phyloP scores from a whole-genome alignment of 1,140 invertebrate species.

The Conus ventricosus region DNA sequence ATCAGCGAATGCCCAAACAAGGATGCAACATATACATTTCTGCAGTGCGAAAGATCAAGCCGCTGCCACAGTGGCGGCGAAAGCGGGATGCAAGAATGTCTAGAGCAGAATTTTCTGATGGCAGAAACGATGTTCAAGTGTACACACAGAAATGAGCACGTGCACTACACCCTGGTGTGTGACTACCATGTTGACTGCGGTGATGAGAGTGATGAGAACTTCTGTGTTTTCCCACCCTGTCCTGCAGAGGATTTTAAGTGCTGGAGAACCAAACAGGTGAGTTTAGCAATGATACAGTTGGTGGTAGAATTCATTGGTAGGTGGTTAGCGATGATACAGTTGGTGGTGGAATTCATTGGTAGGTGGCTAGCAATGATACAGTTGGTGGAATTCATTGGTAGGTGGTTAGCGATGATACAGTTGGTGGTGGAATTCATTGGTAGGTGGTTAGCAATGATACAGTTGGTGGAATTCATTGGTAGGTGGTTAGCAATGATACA shows the following conservation, averaged over 20 bases:
- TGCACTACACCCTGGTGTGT: slow-evolving; percentile 1
- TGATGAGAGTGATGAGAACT: neutral
- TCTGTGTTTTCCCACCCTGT: neutral
- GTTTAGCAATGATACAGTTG: too few relatives aligned
- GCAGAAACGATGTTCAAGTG: neutral
- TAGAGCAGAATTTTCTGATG: neutral
- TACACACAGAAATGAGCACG: neutral
- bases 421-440: too few relatives aligned
- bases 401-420: too few relatives aligned
- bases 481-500: too few relatives aligned
- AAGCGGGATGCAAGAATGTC: neutral
- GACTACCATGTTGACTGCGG: neutral
- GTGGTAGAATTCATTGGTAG: too few relatives aligned
- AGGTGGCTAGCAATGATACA: too few relatives aligned
- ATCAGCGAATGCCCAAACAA: neutral
- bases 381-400: too few relatives aligned
- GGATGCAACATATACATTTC: neutral
- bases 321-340: too few relatives aligned
- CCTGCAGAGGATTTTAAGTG: neutral
- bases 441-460: too few relatives aligned
- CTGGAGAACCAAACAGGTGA: too few relatives aligned
- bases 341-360: too few relatives aligned
- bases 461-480: too few relatives aligned
- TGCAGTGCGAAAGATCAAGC: neutral
- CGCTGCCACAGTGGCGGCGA: neutral